Percentiles rank a stretch among this genome's conserved stretches.
Conservation (phyloP, 2,113 vertebrate species). For the Tonatia bakeri region DNA sequence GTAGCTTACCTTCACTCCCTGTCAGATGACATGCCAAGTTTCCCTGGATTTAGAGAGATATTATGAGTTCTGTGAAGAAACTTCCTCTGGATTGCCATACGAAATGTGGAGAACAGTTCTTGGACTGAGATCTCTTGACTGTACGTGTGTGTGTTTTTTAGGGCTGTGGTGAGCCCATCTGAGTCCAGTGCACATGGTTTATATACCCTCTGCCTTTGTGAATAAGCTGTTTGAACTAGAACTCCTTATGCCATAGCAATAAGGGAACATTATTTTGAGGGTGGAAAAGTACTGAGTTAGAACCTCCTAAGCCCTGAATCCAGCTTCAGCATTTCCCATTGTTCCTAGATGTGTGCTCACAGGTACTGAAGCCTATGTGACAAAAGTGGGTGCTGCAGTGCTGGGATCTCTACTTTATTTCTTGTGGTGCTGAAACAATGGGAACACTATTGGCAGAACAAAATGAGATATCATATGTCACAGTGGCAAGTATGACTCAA, state of each 20-base stretch:
- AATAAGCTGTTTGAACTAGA: not conserved
- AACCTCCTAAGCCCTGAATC: not conserved
- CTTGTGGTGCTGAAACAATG: not conserved
- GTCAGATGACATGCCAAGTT: conserved; percentile 17
- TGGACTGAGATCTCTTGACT: not conserved
- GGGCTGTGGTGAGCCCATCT: not conserved
- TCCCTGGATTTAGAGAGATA: not conserved
- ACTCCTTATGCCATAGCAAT: not conserved
- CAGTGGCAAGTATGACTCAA: not conserved
- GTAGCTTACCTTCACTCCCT: not conserved
- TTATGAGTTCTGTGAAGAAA: not conserved
- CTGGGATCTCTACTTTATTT: not conserved
- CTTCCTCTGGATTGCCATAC: conserved; percentile 39
- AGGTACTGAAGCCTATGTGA: not conserved
- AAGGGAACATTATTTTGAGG: not conserved
- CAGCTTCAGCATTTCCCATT: not conserved
- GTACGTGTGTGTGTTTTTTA: not conserved
- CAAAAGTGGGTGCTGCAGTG: not conserved
- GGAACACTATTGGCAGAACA: not conserved
- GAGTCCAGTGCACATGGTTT: not conserved
- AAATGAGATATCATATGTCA: not conserved
- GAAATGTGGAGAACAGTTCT: conserved; percentile 38
- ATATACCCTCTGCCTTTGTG: not conserved
- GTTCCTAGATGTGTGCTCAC: not conserved
- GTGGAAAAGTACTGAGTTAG: not conserved